Evolutionary conservation across 2,797 vertebrate species (phyloP).

Genomic region (Chrosomus eos): DNA sequence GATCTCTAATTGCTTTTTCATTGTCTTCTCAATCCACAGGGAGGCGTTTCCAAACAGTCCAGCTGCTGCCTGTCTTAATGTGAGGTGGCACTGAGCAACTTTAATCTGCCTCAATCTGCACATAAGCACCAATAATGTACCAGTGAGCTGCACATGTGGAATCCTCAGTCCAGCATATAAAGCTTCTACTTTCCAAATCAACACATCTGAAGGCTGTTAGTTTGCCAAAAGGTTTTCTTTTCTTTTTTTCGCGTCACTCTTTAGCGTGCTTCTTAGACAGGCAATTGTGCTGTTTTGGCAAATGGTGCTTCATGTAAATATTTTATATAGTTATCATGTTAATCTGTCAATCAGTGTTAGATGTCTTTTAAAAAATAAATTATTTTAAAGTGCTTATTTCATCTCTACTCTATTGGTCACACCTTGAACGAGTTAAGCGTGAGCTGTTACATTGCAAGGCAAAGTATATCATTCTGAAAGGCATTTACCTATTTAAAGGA

Average conservation of each 20-base stretch:
- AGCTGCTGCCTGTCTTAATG: constrained; percentile 78
- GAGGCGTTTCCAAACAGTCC: constrained; percentile 75
- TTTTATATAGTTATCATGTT: constrained; percentile 78
- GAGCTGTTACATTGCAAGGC: background rate
- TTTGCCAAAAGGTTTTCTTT: constrained; percentile 45
- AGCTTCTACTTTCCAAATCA: constrained; percentile 54
- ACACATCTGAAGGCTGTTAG: constrained; percentile 49
- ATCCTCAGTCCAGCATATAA: constrained; percentile 43
- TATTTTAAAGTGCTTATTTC: constrained; percentile 70
- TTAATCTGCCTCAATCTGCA: constrained; percentile 51
- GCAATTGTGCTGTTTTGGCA: constrained; percentile 69
- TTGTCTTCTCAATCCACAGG: constrained; percentile 61
- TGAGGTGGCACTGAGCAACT: constrained; percentile 34
- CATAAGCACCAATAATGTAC: constrained; percentile 55
- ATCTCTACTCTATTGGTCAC: background rate
- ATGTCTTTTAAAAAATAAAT: constrained; percentile 79
- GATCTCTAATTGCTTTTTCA: constrained; percentile 23
- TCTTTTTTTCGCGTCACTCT: constrained; percentile 29
- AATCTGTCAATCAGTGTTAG: constrained; percentile 67
- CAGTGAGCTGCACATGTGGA: constrained; percentile 57
- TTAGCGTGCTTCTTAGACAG: constrained; percentile 30
- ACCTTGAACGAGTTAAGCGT: background rate
- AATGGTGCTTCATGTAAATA: constrained; percentile 76
- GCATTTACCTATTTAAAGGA: background rate
- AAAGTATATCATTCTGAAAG: background rate